Evolutionary conservation across 2,113 vertebrate genomes (phyloP).

Genomic region (Corvus cornix): DNA sequence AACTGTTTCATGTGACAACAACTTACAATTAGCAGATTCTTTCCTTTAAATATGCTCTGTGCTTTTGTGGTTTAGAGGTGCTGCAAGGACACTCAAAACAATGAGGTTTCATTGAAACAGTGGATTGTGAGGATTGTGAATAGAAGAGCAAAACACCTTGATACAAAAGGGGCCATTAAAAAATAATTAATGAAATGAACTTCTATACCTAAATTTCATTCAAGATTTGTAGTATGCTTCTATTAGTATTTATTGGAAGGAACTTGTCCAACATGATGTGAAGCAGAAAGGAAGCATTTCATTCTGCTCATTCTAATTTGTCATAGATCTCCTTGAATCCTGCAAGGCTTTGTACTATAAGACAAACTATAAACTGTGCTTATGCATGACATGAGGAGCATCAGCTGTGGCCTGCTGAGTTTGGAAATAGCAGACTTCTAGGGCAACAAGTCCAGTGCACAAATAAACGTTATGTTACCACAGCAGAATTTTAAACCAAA

Average conservation of each 20-base stretch:
- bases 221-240: not conserved
- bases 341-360: not conserved
- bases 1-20: not conserved
- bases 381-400: not conserved
- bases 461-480: constrained; percentile 4
- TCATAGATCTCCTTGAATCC: not conserved
- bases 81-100: not conserved
- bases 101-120: not conserved
- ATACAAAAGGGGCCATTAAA: not conserved
- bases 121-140: not conserved
- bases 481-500: constrained; percentile 34
- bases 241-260: not conserved
- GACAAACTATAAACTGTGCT: not conserved
- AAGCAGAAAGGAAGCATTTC: not conserved
- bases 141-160: not conserved
- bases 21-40: not conserved
- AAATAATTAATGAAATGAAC: not conserved
- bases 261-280: not conserved
- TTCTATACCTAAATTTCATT: not conserved
- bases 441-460: not conserved
- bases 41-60: not conserved
- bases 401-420: not conserved
- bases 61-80: not conserved
- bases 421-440: not conserved
- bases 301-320: not conserved